A percentile compares a stretch with the other conserved stretches of the same genome.
phyloP scores from a whole-genome alignment of 1,140 invertebrate species.

The Acromyrmex echinatior region DNA sequence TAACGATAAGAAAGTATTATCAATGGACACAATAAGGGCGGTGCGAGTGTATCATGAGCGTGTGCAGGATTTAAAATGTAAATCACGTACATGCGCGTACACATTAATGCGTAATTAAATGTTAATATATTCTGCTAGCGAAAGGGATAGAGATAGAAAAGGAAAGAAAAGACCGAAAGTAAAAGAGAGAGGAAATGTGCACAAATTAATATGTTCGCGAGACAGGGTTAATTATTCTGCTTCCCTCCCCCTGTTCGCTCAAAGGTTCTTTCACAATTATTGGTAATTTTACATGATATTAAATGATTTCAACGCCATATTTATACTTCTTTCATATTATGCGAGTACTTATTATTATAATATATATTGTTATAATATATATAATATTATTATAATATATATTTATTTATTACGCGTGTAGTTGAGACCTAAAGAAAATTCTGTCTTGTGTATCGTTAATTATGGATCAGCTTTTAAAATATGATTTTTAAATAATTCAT shows the following conservation, averaged over 20 bases:
- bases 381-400: not conserved
- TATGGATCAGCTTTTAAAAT: not conserved
- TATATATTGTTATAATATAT: not conserved
- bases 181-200: not conserved
- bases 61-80: conserved; percentile 71
- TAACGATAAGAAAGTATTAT: conserved; percentile 56
- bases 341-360: not conserved
- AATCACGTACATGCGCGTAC: conserved; percentile 47
- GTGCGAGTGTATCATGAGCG: conserved; percentile 56
- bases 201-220: conserved; percentile 63
- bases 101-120: conserved; percentile 60
- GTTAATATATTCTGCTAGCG: conserved; percentile 59
- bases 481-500: not conserved
- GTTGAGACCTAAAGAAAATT: conserved; percentile 12
- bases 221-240: not conserved
- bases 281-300: not conserved
- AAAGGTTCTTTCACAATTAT: conserved; percentile 29
- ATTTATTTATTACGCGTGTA: not conserved
- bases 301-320: not conserved
- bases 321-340: not conserved
- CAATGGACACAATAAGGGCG: conserved; percentile 72
- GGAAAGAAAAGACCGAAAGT: not conserved
- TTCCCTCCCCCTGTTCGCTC: not conserved
- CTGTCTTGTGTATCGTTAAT: not conserved
- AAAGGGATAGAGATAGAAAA: not conserved